A percentile compares a stretch with the other conserved stretches of the same genome.
These are phyloP conservation scores for Bugulina stolonifera DNA, from an alignment of 2,888 invertebrate genomes.

Conservation along the genomic window DNA sequence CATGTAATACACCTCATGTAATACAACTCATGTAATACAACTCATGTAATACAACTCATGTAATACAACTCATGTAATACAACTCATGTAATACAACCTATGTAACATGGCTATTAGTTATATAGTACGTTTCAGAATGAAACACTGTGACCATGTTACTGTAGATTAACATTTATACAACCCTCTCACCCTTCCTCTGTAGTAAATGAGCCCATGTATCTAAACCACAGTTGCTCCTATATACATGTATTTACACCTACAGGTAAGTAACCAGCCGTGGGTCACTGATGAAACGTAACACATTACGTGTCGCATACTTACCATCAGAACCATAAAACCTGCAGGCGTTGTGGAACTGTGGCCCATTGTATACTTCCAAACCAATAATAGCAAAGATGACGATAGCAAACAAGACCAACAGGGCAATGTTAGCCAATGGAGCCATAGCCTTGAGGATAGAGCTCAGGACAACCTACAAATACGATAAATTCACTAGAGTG, in stretches of 20 bases:
- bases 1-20: background rate
- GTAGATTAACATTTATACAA: too few species aligned
- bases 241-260: too few species aligned
- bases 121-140: too few species aligned
- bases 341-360: slow-evolving; percentile 94
- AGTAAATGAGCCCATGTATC: too few species aligned
- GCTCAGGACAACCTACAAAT: slow-evolving; percentile 99
- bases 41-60: background rate
- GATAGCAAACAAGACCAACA: slow-evolving; percentile 99
- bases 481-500: too few species aligned
- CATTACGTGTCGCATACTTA: too few species aligned
- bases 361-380: slow-evolving; percentile 97
- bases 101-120: too few species aligned
- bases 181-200: too few species aligned
- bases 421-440: slow-evolving; percentile 97
- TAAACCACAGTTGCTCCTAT: too few species aligned
- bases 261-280: too few species aligned
- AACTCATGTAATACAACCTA: background rate
- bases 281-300: too few species aligned
- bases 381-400: slow-evolving; percentile 99
- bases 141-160: too few species aligned
- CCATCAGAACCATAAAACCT: slow-evolving; percentile 47
- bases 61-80: background rate
- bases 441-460: slow-evolving; percentile 99
- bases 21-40: background rate